Base-by-base conservation (phyloP, 2,888 invertebrate species). In the Ennomos erosarius region DNA sequence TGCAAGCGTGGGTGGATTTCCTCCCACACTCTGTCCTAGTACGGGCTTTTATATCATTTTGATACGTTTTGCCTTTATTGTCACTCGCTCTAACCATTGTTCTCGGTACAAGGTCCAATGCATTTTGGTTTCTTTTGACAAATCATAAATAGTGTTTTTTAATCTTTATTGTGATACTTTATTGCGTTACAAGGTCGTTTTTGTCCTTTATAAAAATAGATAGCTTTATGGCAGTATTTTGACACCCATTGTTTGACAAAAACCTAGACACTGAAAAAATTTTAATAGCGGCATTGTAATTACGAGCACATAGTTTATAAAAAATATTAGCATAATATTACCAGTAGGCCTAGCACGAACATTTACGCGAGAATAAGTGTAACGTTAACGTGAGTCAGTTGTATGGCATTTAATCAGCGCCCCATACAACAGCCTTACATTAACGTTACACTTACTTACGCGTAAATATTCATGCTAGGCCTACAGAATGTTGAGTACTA, bases 21-120 rank as follows among this genome's bases (percentile, higher is more conserved):
- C 33, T 13, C 62, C 47, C 71, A 71, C 67, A 65, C 61, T 49
- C 61, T 46, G 65, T 63, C 65, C 66, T 59, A 45, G 59, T 66
- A 71, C 48, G 60, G 64, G 52, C 54, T 73, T 74, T 75, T 74
- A 70, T 73, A 62, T 64, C 45, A 68, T 69, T 74, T 71, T 65
- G 64, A 62, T 65, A 64, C 59, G 52, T 54, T 69, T 66, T 62
- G 68, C 52, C 53, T 69, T 71, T 69, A 67, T 69, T 68, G 65
- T 65, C 60, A 55, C 61, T 61, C 61, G 69, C 63, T 73, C 64
- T 65, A 69, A 59, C 59, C 63, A 65, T 68, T 64, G 64, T 65
- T 44, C 35, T 58, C 46, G 45, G 47, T 47, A 65, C 69, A 68
- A 71, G 68, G 69, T 59, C 63, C 44, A 42, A n/a, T 64, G 53